These are phyloP conservation scores for Tenthredo livida DNA, from an alignment of 2,888 invertebrate species.

Conservation along the genomic window DNA sequence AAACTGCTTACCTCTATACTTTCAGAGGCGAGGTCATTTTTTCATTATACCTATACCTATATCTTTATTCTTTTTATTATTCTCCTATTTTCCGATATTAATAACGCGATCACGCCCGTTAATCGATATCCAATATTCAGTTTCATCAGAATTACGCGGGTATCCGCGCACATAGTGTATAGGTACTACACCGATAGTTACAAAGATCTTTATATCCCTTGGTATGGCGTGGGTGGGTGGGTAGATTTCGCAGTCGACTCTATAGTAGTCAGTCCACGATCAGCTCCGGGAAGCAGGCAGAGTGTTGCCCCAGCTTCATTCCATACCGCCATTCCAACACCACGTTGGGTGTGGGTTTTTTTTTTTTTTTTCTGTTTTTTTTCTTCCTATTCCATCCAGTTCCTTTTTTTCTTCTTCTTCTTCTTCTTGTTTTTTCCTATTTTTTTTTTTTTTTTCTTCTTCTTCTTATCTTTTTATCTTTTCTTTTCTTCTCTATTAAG, in stretches of 20 bases:
- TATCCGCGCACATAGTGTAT: neutral
- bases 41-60: too few relatives aligned
- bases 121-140: conserved; percentile 28
- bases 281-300: conserved; percentile 46
- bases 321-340: conserved; percentile 42
- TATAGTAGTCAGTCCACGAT: neutral
- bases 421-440: neutral
- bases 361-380: neutral
- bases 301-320: conserved; percentile 36
- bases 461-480: neutral
- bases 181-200: neutral
- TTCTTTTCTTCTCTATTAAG: neutral
- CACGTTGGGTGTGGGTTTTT: conserved; percentile 13
- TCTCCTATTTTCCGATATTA: neutral
- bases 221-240: conserved; percentile 35
- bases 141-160: conserved; percentile 30
- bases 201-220: neutral
- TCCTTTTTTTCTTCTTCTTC: neutral
- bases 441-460: neutral
- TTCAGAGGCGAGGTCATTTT: too few relatives aligned
- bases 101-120: neutral
- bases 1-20: too few relatives aligned
- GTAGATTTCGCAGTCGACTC: conserved; percentile 29
- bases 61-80: neutral
- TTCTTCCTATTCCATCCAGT: too few relatives aligned